Evolutionary conservation across 1,140 invertebrate species (phyloP), one percentile per base, ranked within the genome.

Genomic region (Heliconius nattereri): DNA sequence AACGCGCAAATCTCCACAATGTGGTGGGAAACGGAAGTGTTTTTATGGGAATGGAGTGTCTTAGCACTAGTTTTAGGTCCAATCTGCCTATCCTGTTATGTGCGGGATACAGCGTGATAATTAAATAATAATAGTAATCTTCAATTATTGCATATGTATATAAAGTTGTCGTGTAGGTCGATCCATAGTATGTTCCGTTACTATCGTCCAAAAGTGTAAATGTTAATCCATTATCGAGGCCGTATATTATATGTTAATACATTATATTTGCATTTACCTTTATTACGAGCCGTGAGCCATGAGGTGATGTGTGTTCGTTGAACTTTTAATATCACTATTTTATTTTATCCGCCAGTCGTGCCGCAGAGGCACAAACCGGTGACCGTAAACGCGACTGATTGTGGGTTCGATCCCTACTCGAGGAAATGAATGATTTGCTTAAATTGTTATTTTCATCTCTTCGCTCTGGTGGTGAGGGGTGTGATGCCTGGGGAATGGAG

Each of bases 181-280:
- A 45, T 45, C 40, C 40, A 29, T 66, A 29, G 13, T 66, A 3
- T 13, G 6, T 66, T 66, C 60, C 60, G 26, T 66, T 7, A 13
- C 60, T 11, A 66, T 66, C 26, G 9, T 66, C 26, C 26, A 66
- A 66, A 66, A 29, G 13, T 7, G 23, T 66, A 66, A 66, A 23
- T 26, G 60, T 66, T 66, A 66, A 66, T 66, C 60, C 60, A 66
- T 66, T 66, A 66, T 66, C 3, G 60, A 66, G 60, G 23, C 60
- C 60, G 26, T 29, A 66, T 66, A 66, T 66, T 66, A 66, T 66
- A 66, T 66, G 60, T 66, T 26, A 66, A 66, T 66, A 13, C 26
- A 29, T 66, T 26, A 57, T 66, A 66, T 66, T 66, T 66, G 60
- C 60, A 66, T 66, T 66, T 57, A 23, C n/a, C 20, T 0, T 57